Evolutionary conservation across 2,888 invertebrate species (phyloP).

Genomic region (Heteromurus nitidus): DNA sequence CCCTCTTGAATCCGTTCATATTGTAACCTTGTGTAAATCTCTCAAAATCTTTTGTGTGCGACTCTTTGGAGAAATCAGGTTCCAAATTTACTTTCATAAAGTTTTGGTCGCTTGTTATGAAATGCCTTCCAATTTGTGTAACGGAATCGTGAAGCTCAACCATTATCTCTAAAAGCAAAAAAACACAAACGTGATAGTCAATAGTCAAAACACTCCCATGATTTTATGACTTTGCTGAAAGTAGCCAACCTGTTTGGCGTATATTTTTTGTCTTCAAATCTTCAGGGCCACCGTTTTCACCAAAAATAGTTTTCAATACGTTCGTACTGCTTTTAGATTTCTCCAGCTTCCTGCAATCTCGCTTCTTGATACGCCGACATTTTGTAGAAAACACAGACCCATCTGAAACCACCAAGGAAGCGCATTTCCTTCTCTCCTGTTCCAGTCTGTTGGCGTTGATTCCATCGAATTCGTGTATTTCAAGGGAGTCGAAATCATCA

Average conservation of each 20-base stretch:
- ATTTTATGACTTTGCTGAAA: neutral
- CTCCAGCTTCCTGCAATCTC: conserved; percentile 93
- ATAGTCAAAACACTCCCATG: neutral
- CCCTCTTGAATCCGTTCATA: conserved; percentile 84
- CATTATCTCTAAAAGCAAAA: conserved; percentile 83
- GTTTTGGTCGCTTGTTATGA: conserved; percentile 94
- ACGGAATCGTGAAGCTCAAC: conserved; percentile 98
- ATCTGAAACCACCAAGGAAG: conserved; percentile 60
- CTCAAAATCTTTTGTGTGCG: conserved; percentile 94
- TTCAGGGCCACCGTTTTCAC: conserved; percentile 86
- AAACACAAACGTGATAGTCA: neutral
- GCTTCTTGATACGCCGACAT: conserved; percentile 69
- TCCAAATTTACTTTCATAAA: conserved; percentile 83
- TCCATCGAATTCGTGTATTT: conserved; percentile 65
- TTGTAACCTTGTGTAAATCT: conserved; percentile 76
- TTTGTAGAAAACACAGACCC: conserved; percentile 65
- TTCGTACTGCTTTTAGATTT: conserved; percentile 88
- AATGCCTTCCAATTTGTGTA: conserved; percentile 94
- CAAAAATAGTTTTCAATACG: conserved; percentile 80
- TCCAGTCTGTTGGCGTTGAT: conserved; percentile 68
- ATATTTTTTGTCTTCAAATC: conserved; percentile 96
- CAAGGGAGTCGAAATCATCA: conserved; percentile 86
- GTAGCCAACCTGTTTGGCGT: conserved; percentile 84
- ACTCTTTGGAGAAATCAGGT: conserved; percentile 96
- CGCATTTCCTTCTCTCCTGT: conserved; percentile 61